Conservation (phyloP, 23 tunicate species). For the Clavelina lepadiformis region DNA sequence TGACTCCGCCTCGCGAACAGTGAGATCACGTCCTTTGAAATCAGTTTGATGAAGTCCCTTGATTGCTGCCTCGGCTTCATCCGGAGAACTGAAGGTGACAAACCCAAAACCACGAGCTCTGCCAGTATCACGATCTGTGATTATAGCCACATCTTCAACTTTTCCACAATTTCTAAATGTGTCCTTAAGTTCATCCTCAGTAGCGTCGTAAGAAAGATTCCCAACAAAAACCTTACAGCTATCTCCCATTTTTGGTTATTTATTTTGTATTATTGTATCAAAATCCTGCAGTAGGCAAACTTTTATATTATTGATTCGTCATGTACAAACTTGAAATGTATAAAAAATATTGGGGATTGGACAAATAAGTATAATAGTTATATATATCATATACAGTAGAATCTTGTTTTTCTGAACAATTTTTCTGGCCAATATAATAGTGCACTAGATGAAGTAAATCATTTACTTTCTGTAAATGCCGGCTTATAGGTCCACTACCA, state of each 20-base stretch:
- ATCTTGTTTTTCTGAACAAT: no score
- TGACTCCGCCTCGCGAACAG: slow-evolving; percentile 27
- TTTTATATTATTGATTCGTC: no score
- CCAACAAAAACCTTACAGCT: slow-evolving; percentile 54
- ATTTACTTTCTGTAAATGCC: no score
- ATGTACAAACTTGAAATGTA: no score
- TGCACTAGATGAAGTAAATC: no score
- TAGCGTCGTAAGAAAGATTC: slow-evolving; percentile 32
- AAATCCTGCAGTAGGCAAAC: no score
- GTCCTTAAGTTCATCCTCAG: slow-evolving; percentile 14
- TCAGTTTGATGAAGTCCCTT: slow-evolving; percentile 16
- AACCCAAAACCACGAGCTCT: slow-evolving; percentile 65
- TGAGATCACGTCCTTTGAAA: slow-evolving; percentile 15
- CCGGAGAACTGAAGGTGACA: slow-evolving; percentile 23
- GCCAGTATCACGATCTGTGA: slow-evolving; percentile 54
- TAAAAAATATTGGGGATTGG: no score
- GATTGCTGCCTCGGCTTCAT: slow-evolving; percentile 20
- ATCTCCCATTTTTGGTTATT: slow-evolving; percentile 25
- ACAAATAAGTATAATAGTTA: no score
- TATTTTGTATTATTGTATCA: no score
- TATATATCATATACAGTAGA: no score
- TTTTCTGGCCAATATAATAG: no score
- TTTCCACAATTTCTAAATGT: slow-evolving; percentile 13
- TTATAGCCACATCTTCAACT: slow-evolving; percentile 26
- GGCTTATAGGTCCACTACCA: no score